Base-by-base conservation (phyloP, 2,888 invertebrate species). In the Drosophila barbarae region DNA sequence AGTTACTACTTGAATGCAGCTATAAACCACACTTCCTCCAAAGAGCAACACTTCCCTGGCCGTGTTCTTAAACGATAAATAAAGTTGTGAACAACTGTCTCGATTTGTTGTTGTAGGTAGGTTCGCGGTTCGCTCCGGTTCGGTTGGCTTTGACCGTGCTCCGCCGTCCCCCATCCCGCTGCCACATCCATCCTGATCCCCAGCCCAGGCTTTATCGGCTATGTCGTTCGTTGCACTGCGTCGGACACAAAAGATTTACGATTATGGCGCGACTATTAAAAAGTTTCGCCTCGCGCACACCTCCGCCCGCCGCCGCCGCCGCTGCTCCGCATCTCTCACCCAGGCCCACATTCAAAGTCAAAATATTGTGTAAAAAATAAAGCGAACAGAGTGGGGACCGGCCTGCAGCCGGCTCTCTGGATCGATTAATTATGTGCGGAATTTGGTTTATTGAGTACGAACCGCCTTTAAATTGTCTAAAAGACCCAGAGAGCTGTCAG, bases 351-450 rank as follows among this genome's bases (percentile, higher is more conserved):
- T 73, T 73, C 77, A 73, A 79, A 84, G 84, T 77, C 77, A 81
- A 84, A 77, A 83, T 76, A 82, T 78, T 77, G 76, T 77, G 64
- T 71, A 69, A 72, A 73, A 68, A 72, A 52, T 36, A 42, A 50
- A 23, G 49, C 38, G 47, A 21, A 50, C 64, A 57, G 68, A 81
- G 73, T 54, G 70, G 63, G 51, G 66, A 55, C 52, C 51, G 70
- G 39, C 42, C 44, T 57, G 59, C 44, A 41, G 42, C 42, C 56
- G 53, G 39, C 34, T 64, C 69, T 67, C 58, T 64, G 76, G 74
- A 86, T 85, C 86, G 86, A 86, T 86, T 87, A 87, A 87, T 86
- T 86, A 87, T 87, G 87, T 82, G 87, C 75, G 85, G 80, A 86
- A 87, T 87, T 87, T 86, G 82, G 78, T 87, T 86, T 81, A 77